Base-by-base conservation (phyloP, 2,113 vertebrate species). In the Myanophis thanlyinensis region DNA sequence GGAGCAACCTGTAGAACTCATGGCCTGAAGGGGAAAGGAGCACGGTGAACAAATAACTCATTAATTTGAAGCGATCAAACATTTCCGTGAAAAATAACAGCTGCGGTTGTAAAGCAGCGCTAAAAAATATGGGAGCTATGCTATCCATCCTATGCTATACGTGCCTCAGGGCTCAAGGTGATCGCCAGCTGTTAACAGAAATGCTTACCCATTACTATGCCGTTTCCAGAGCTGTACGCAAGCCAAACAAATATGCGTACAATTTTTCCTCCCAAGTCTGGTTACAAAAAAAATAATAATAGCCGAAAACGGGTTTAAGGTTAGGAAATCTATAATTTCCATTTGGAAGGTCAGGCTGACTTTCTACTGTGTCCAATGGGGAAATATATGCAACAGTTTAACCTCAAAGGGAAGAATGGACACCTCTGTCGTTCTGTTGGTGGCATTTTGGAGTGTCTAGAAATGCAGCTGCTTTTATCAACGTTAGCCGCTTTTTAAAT, bases 101-200 rank as follows among this genome's bases (percentile, higher is more conserved):
- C 89, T 67, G 59, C 52, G 35, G 9, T 54, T 87, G 15, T 30
- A 52, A 49, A 87, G 25, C 56, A 84, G 8, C 48, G 30, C 40
- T 80, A 80, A 80, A 80, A 84, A 80, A 88, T 87, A 54, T 15
- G 9, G 59, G 62, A 62, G 22, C n/a, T 56, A 54, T 80, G 22
- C n/a, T 56, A 54, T 80, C 89, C 20, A 54, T 80, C 59, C 40
- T 25, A 44, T n/a, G n/a, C n/a, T n/a, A n/a, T n/a, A n/a, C 1
- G 3, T 48, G 89, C 85, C 90, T 90, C 9, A 10, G 12, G 46
- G 62, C 30, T 9, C n/a, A 84, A 88, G n/a, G 53, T 25, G 13
- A 56, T 59, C 62, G n/a, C 30, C 92, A 93, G 62, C 85, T 93
- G 92, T 49, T 54, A 47, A 30, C 30, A n/a, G 46, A 88, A n/a